phyloP scores from a whole-genome alignment of 2,888 invertebrate species.

The Drosophila niveifrons region DNA sequence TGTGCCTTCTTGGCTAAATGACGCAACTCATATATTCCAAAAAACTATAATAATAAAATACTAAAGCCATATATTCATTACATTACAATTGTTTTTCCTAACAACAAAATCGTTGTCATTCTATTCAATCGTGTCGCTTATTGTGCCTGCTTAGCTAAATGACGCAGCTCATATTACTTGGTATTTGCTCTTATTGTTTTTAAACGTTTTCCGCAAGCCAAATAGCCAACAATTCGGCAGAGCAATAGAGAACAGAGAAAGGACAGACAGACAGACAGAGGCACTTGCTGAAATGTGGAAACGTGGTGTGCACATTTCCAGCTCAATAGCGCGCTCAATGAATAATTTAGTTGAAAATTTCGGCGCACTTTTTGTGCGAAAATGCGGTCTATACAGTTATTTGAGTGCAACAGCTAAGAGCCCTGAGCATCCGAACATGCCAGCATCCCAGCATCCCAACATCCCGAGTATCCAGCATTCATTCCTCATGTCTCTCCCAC shows the following conservation, averaged over 20 bases:
- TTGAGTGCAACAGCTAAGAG: constrained; percentile 54
- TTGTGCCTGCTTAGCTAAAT: too few species aligned
- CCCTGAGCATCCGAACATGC: constrained; percentile 14
- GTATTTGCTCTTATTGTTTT: neutral
- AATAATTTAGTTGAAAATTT: constrained; percentile 79
- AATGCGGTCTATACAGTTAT: constrained; percentile 64
- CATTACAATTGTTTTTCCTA: too few species aligned
- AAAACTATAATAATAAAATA: too few species aligned
- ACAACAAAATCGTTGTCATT: too few species aligned
- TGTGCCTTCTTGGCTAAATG: too few species aligned
- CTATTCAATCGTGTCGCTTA: too few species aligned
- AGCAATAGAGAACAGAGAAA: constrained; percentile 54
- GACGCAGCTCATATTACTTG: constrained; percentile 13
- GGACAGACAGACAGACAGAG: constrained; percentile 49
- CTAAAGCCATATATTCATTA: too few species aligned
- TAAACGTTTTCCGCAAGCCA: constrained; percentile 47
- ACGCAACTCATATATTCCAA: constrained; percentile 4
- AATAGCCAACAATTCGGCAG: constrained; percentile 64
- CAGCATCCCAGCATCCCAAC: neutral
- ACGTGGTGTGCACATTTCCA: constrained; percentile 68
- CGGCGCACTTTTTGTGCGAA: constrained; percentile 76
- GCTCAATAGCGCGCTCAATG: constrained; percentile 80
- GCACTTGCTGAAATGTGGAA: constrained; percentile 27
- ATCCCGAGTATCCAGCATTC: constrained; percentile 1
- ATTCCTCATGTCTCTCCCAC: constrained; percentile 1